Conservation (phyloP, 2,797 vertebrate genomes). For the Telmatherina bonti region DNA sequence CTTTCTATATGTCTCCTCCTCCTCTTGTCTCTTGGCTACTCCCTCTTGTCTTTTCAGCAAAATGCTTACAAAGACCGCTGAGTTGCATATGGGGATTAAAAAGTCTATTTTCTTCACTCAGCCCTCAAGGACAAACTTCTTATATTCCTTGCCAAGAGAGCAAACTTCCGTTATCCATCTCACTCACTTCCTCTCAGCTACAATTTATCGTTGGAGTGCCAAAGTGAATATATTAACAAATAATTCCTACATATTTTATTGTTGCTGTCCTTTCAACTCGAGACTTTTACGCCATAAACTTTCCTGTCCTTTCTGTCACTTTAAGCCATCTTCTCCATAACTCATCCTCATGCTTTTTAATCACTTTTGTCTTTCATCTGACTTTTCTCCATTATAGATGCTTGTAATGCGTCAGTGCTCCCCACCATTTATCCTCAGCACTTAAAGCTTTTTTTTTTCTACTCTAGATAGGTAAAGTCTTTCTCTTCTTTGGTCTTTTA, state of each 20-base stretch:
- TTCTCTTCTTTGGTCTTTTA: conserved; percentile 12
- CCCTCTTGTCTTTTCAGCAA: conserved; percentile 59
- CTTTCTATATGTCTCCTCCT: conserved; percentile 24
- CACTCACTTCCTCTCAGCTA: conserved; percentile 28
- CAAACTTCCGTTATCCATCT: conserved; percentile 56
- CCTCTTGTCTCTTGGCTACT: conserved; percentile 11
- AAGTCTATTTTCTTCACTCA: conserved; percentile 62
- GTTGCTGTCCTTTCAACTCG: background rate
- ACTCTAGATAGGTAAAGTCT: background rate
- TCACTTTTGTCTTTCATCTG: conserved; percentile 35
- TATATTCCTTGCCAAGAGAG: conserved; percentile 63
- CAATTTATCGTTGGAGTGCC: conserved; percentile 15
- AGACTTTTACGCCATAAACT: conserved; percentile 15
- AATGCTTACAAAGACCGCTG: conserved; percentile 74
- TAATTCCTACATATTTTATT: conserved; percentile 17
- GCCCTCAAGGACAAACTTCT: conserved; percentile 73
- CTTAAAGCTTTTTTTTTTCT: conserved; percentile 5
- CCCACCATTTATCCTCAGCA: conserved; percentile 20
- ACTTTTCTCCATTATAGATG: conserved; percentile 41
- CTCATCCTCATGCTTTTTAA: conserved; percentile 22
- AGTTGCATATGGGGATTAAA: conserved; percentile 68
- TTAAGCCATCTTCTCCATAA: conserved; percentile 1
- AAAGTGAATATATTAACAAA: conserved; percentile 23
- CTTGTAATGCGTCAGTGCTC: conserved; percentile 30
- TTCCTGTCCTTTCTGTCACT: conserved; percentile 22